Evolutionary conservation across 2,888 invertebrate genomes (phyloP).

Genomic region (Tipula helvola): DNA sequence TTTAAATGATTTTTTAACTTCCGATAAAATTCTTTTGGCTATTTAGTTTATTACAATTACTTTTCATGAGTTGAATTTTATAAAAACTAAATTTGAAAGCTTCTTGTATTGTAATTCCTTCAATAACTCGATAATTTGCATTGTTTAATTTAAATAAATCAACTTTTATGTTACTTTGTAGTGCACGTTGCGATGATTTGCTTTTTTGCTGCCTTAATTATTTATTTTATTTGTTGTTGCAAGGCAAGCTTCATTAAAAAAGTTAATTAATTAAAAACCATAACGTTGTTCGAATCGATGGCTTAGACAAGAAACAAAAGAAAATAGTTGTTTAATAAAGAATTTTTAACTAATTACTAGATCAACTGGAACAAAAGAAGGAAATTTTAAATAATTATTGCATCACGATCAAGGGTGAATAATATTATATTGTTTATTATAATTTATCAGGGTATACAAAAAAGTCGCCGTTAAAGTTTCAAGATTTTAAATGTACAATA

Average conservation of each 20-base stretch:
- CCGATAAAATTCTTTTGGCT: background rate
- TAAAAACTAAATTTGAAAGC: background rate
- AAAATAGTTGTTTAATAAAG: background rate
- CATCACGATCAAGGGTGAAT: background rate
- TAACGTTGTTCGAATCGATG: background rate
- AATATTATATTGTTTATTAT: background rate
- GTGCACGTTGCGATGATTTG: background rate
- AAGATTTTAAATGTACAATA: too few relatives aligned
- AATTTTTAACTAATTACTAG: background rate
- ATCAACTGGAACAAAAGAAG: background rate
- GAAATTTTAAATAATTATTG: background rate
- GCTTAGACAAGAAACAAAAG: background rate
- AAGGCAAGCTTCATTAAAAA: background rate
- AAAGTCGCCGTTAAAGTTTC: too few relatives aligned
- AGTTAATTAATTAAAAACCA: background rate
- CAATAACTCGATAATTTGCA: background rate
- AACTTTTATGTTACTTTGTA: background rate
- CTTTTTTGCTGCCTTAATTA: background rate
- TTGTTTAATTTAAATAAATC: background rate
- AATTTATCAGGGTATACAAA: background rate
- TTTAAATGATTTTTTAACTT: background rate
- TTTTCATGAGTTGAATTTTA: background rate
- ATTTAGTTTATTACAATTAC: background rate
- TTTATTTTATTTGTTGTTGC: background rate
- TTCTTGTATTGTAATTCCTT: background rate